These are phyloP conservation scores for Pseudorhiza aurosa DNA, from an alignment of 30 jellyfish, hydroid and myxozoan genomes.

Conservation along the genomic window DNA sequence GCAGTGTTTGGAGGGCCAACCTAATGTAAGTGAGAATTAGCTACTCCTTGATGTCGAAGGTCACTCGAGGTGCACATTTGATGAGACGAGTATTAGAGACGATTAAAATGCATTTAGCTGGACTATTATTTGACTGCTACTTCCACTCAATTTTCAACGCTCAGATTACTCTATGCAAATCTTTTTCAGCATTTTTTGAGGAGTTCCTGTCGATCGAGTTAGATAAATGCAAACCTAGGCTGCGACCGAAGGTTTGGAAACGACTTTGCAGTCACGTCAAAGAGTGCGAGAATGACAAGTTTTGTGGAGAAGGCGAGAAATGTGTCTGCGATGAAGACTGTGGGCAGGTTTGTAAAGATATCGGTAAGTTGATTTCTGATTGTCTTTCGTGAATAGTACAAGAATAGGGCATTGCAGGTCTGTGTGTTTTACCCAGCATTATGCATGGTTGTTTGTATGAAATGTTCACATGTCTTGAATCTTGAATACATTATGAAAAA, in stretches of 20 bases:
- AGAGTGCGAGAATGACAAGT: conserved; percentile 90
- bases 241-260: conserved; percentile 79
- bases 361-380: conserved; percentile 59
- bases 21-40: too few species aligned
- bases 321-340: conserved; percentile 89
- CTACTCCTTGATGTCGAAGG: too few species aligned
- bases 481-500: background rate
- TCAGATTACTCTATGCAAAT: too few species aligned
- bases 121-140: too few species aligned
- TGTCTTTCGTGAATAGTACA: conserved; percentile 27
- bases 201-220: conserved; percentile 67
- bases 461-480: background rate
- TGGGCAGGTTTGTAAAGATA: conserved; percentile 79
- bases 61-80: too few species aligned
- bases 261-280: conserved; percentile 64
- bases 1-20: too few species aligned
- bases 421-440: conserved; percentile 29
- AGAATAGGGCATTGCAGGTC: conserved; percentile 58
- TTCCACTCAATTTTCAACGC: too few species aligned
- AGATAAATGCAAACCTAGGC: conserved; percentile 78
- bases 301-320: conserved; percentile 72
- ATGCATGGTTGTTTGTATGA: conserved; percentile 41
- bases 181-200: conserved; percentile 52
- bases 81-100: background rate
- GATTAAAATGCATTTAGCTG: background rate